These are phyloP conservation scores for Nothocercus julius DNA, from an alignment of 2,113 vertebrate species.

Conservation along the genomic window DNA sequence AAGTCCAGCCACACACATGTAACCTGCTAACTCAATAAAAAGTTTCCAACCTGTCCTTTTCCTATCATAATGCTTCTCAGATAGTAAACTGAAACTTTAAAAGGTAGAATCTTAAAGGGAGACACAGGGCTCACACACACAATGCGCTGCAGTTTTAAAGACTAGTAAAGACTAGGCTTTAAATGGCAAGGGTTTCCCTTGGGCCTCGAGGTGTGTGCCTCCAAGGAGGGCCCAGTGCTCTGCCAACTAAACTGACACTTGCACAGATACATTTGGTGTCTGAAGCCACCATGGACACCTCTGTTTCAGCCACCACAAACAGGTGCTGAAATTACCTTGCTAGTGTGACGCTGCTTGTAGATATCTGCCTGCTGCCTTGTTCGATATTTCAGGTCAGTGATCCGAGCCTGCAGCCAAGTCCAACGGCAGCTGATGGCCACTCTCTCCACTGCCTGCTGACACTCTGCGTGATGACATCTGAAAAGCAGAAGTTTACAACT, in stretches of 20 bases:
- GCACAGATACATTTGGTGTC: too few relatives aligned
- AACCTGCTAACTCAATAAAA: not conserved
- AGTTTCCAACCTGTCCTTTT: not conserved
- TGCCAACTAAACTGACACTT: not conserved
- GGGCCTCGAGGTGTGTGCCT: not conserved
- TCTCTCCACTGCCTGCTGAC: constrained; percentile 67
- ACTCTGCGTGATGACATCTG: constrained; percentile 44
- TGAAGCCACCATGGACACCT: not conserved
- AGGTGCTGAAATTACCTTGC: constrained; percentile 57
- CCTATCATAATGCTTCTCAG: not conserved
- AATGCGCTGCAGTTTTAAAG: not conserved
- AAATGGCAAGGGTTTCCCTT: not conserved
- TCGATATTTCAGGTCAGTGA: constrained; percentile 72
- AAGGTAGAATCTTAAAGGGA: not conserved
- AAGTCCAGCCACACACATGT: not conserved
- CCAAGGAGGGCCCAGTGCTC: not conserved
- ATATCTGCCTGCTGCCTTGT: constrained; percentile 73
- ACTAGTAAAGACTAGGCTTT: not conserved
- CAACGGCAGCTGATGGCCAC: constrained; percentile 72
- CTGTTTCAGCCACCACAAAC: too few relatives aligned
- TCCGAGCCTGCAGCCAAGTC: constrained; percentile 76
- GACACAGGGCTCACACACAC: too few relatives aligned
- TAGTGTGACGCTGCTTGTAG: constrained; percentile 67
- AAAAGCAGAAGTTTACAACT: not conserved
- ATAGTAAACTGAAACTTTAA: not conserved